A percentile compares a stretch with the other conserved stretches of the same genome.
phyloP scores from a whole-genome alignment of 2,888 invertebrate species.

The Sinodicranocentrus sp. region DNA sequence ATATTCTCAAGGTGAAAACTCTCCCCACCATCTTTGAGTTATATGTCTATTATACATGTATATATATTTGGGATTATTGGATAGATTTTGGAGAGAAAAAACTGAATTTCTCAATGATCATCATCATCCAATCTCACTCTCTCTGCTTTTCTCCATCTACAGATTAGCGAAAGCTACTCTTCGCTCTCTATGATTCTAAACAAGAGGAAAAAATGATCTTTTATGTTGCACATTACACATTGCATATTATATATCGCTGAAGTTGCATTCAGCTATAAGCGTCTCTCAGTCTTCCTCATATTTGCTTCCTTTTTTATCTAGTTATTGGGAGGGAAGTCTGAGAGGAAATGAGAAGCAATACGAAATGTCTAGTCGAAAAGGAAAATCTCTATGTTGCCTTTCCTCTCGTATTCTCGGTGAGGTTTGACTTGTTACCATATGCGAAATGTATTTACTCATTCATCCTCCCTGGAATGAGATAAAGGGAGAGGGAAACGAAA shows the following conservation, averaged over 20 bases:
- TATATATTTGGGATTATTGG: slow-evolving; percentile 26
- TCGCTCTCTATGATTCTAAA: too few species aligned
- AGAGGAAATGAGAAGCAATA: slow-evolving; percentile 18
- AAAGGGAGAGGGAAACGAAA: slow-evolving; percentile 5
- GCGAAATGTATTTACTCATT: not conserved
- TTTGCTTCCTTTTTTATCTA: slow-evolving; percentile 20
- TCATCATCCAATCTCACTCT: too few species aligned
- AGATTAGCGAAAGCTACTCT: too few species aligned
- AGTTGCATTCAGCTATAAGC: too few species aligned
- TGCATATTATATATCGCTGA: too few species aligned
- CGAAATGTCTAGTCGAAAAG: not conserved
- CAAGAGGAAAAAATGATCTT: too few species aligned
- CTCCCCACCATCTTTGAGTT: not conserved
- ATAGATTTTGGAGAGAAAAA: slow-evolving; percentile 24
- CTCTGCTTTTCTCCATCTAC: not conserved
- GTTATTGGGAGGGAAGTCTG: not conserved
- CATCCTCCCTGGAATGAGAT: not conserved
- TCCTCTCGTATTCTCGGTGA: not conserved
- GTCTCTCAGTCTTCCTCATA: not conserved
- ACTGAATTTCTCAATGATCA: not conserved
- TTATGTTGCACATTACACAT: too few species aligned
- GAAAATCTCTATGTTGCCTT: too few species aligned
- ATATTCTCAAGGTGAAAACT: not conserved
- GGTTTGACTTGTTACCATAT: not conserved
- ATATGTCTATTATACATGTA: too few species aligned